Base-by-base conservation (phyloP, 2,888 invertebrate species). In the Ganaspis brasiliensis region DNA sequence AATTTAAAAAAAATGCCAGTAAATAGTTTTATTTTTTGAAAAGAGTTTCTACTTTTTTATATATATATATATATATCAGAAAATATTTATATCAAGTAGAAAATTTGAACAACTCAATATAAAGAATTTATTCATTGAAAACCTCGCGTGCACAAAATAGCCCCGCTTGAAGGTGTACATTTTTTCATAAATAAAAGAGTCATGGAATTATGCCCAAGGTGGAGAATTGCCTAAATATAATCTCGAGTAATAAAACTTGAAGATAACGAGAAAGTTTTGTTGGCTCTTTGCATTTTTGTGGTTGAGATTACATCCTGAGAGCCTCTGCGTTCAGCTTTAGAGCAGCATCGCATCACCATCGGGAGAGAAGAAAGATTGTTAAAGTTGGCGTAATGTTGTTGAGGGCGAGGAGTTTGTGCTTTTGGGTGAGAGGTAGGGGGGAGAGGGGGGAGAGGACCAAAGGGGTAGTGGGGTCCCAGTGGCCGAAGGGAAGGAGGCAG, bases 401-500 rank as follows among this genome's bases (percentile, higher is more conserved):
- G 76, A 81, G 78, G 75, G 75, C 55, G 71, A 56, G 56, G 59
- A 72, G 31, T 31, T 35, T 55, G 56, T 55, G 52, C 72, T 72
- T n/a, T 52, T 21, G 55, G 26, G 45, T 26, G 24, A 40, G 45
- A 61, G 26, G 72, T n/a, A 67, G 52, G 72, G 77, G 40, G 61
- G 16, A 63, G 26, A 55, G 35, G 37, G 70, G 77, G 73, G 56
- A 45, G 74, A 21, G 75, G 57, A 73, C 31, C 76, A 71, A 76
- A 70, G 56, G 61, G 78, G 63, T 59, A 76, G 70, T 40, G 75
- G 55, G 63, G 21, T 10, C 37, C 6, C 5, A 16, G 16, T 21
- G 37, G 35, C 73, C 24, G 59, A 55, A 78, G 79, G 76, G 83
- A 82, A 78, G 86, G 85, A 87, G 85, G 85, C 86, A 88, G 88